phyloP scores from a whole-genome alignment of 2,113 vertebrate genomes.

The Todiramphus saurophagus region DNA sequence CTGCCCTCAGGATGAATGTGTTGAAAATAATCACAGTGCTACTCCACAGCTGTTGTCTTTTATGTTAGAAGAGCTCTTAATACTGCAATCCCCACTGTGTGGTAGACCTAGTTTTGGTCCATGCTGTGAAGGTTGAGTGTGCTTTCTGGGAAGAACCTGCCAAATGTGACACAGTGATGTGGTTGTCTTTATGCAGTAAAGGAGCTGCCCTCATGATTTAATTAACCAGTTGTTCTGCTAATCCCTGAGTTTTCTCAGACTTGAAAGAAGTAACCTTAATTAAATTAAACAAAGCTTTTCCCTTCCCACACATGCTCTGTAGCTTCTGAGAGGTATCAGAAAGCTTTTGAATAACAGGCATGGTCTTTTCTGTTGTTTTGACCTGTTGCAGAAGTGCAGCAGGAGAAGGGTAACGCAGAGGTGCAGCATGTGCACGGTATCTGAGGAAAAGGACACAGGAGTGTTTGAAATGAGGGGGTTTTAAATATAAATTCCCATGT shows the following conservation, averaged over 20 bases:
- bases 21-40: not conserved
- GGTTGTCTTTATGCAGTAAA: slow-evolving; percentile 1
- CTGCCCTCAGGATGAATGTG: not conserved
- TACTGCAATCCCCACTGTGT: not conserved
- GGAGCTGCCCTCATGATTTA: slow-evolving; percentile 44
- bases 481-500: not conserved
- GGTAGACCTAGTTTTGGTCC: not conserved
- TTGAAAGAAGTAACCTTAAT: slow-evolving; percentile 72
- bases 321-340: not conserved
- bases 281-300: slow-evolving; percentile 53
- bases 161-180: not conserved
- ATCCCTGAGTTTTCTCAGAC: slow-evolving; percentile 53
- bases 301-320: not conserved
- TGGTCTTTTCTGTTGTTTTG: slow-evolving; percentile 10
- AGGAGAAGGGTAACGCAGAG: slow-evolving; percentile 16
- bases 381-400: not conserved
- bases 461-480: not conserved
- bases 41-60: not conserved
- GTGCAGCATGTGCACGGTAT: not conserved
- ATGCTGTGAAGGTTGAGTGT: not conserved
- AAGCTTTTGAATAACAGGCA: slow-evolving; percentile 20
- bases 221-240: slow-evolving; percentile 52
- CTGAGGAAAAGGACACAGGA: not conserved
- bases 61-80: not conserved
- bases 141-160: slow-evolving; percentile 6